These are phyloP conservation scores for Himalopsyche japonica DNA, from an alignment of 2,888 invertebrate genomes.

Conservation along the genomic window DNA sequence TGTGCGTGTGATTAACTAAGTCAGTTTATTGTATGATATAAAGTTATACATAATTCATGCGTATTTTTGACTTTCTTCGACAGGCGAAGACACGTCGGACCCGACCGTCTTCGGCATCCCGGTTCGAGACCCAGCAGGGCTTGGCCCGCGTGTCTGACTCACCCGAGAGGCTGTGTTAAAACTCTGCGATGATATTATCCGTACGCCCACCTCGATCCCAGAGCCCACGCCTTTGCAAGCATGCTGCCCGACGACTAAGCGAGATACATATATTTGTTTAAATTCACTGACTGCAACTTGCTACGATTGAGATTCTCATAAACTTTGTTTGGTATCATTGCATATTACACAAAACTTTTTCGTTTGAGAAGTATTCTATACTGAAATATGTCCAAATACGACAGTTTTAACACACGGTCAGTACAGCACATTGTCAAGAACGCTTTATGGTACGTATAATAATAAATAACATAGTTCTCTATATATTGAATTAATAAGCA, in stretches of 20 bases:
- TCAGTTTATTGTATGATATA: no score
- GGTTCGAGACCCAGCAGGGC: not conserved
- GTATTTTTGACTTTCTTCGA: not conserved
- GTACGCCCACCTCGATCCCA: not conserved
- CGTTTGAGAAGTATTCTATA: no score
- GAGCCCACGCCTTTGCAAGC: not conserved
- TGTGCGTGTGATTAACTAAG: no score
- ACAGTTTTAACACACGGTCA: no score
- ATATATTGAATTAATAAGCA: no score
- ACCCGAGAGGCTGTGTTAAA: not conserved
- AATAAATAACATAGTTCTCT: no score
- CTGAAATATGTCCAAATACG: no score
- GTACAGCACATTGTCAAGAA: no score
- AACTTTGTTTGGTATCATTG: no score
- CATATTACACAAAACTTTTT: no score
- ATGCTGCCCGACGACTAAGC: not conserved
- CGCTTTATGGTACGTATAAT: no score
- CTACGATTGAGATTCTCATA: not conserved
- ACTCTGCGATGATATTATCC: not conserved
- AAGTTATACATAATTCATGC: no score
- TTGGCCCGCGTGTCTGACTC: not conserved
- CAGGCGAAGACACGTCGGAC: not conserved
- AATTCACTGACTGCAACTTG: not conserved
- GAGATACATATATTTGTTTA: not conserved
- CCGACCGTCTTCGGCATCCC: not conserved